These are phyloP conservation scores for Eidolon helvum DNA, from an alignment of 2,113 vertebrate species.

Conservation along the genomic window DNA sequence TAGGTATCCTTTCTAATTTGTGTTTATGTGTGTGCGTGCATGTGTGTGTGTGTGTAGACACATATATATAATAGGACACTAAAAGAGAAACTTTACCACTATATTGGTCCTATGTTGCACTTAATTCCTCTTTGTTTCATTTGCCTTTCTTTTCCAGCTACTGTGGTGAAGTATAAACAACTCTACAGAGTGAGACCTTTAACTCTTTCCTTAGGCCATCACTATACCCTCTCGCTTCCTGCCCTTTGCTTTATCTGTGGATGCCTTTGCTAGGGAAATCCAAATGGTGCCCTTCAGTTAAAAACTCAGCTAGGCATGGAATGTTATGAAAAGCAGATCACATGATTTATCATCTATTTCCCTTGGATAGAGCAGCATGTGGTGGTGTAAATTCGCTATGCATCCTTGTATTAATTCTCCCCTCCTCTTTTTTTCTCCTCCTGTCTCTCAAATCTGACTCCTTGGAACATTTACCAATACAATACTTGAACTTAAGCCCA, in stretches of 20 bases:
- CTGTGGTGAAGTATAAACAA: fast-evolving
- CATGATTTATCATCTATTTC: background rate
- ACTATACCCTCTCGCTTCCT: background rate
- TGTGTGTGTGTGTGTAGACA: background rate
- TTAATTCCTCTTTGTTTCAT: background rate
- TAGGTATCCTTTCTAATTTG: background rate
- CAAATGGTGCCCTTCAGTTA: background rate
- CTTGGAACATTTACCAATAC: background rate
- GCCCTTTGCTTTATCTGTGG: background rate
- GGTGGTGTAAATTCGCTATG: background rate
- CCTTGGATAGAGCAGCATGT: background rate
- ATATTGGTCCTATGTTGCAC: fast-evolving
- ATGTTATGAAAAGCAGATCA: background rate
- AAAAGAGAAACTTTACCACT: background rate
- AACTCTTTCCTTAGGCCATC: too few species aligned
- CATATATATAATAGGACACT: background rate
- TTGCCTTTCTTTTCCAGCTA: background rate
- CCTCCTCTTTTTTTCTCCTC: background rate
- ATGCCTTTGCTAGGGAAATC: background rate
- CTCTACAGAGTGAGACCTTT: too few species aligned
- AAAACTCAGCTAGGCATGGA: background rate
- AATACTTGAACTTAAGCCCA: background rate
- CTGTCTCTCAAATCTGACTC: background rate
- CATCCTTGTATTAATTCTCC: background rate
- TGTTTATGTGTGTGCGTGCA: background rate